Evolutionary conservation across 1,140 invertebrate species (phyloP).

Genomic region (Drosophila equinoxialis): DNA sequence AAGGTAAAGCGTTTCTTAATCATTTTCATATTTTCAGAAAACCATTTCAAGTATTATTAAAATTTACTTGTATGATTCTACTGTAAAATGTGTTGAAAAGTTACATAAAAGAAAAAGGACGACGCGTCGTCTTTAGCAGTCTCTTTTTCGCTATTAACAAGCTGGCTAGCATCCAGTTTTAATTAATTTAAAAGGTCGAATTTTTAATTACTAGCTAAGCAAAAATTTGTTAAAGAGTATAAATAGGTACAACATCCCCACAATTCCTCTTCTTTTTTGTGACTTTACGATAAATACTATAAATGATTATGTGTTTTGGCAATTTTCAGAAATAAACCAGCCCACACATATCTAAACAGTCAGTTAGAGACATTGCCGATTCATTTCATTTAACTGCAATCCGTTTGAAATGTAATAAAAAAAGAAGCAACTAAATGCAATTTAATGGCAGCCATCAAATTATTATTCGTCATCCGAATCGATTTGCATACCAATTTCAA

Average conservation of each 20-base stretch:
- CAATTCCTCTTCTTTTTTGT: not conserved
- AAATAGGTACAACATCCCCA: not conserved
- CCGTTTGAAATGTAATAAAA: constrained; percentile 14
- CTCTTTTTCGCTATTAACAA: too few relatives aligned
- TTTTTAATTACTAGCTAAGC: too few relatives aligned
- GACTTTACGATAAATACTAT: constrained; percentile 8
- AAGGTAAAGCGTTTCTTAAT: too few relatives aligned
- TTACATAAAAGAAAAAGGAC: too few relatives aligned
- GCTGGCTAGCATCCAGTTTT: too few relatives aligned
- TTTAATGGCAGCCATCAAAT: constrained; percentile 54
- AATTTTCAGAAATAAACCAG: constrained; percentile 32
- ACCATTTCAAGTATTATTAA: too few relatives aligned
- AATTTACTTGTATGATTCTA: too few relatives aligned
- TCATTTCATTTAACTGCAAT: constrained; percentile 66
- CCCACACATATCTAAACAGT: constrained; percentile 31
- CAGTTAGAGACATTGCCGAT: constrained; percentile 24
- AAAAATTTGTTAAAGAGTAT: not conserved
- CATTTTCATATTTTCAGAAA: too few relatives aligned
- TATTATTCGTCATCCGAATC: constrained; percentile 50
- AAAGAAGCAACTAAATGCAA: constrained; percentile 36
- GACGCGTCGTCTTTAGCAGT: too few relatives aligned
- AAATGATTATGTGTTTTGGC: constrained; percentile 18
- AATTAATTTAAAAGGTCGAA: too few relatives aligned
- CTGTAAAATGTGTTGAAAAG: too few relatives aligned
- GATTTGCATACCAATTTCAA: constrained; percentile 56